Percentiles rank a stretch among this genome's conserved stretches.
These are phyloP conservation scores for Notospermus geniculatus DNA, from an alignment of 1,140 invertebrate genomes.

Conservation along the genomic window DNA sequence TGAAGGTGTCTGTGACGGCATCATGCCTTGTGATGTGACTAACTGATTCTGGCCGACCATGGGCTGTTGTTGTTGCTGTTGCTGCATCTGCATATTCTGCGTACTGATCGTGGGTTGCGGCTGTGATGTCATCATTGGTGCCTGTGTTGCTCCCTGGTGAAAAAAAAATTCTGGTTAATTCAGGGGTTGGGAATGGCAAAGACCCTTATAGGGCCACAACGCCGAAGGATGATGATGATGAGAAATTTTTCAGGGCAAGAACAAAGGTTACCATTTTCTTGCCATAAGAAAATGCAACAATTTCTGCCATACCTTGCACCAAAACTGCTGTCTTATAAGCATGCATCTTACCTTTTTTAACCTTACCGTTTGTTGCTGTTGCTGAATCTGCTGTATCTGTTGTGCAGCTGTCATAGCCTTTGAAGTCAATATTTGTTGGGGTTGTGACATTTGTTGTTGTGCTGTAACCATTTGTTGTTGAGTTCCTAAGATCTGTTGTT, in stretches of 20 bases:
- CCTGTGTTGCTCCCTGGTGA: no score
- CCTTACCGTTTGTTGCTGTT: constrained; percentile 11
- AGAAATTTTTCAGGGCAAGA: no score
- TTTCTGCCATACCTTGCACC: no score
- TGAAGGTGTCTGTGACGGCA: constrained; percentile 26
- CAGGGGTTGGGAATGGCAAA: no score
- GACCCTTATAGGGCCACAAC: no score
- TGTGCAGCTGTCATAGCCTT: constrained; percentile 1
- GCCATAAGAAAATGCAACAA: no score
- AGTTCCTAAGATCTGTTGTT: neutral
- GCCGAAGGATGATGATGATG: no score
- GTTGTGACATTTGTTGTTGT: neutral
- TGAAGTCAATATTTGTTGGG: no score
- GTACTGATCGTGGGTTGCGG: neutral
- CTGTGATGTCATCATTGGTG: no score
- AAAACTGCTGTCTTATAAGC: no score
- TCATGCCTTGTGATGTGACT: constrained; percentile 43
- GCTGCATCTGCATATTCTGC: constrained; percentile 14
- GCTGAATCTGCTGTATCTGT: constrained; percentile 30
- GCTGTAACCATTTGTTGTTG: neutral
- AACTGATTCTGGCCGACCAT: constrained; percentile 54
- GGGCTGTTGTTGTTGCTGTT: constrained; percentile 46
- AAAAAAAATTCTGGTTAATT: no score
- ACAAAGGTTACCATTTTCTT: no score
- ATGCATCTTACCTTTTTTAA: neutral